Conservation (phyloP, 2,888 invertebrate genomes). For the Drosophila picticornis region DNA sequence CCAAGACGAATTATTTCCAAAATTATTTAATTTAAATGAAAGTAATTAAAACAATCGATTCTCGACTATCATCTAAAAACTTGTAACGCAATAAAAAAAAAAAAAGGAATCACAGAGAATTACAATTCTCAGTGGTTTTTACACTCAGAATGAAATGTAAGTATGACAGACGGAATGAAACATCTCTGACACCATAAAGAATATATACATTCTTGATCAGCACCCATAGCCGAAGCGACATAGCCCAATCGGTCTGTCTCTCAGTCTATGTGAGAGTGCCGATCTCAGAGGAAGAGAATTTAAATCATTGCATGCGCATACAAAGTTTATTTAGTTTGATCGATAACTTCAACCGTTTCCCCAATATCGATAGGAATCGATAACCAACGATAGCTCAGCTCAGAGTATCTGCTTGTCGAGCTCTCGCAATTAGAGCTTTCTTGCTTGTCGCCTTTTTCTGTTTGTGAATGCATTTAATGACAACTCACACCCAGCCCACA, state of each 20-base stretch:
- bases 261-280: neutral
- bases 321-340: neutral
- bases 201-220: neutral
- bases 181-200: neutral
- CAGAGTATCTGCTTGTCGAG: neutral
- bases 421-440: neutral
- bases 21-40: neutral
- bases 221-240: neutral
- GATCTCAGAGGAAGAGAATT: neutral
- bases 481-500: conserved; percentile 7
- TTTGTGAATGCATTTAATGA: conserved; percentile 66
- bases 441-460: neutral
- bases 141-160: no score
- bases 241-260: neutral
- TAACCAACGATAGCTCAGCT: neutral
- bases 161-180: neutral
- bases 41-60: neutral
- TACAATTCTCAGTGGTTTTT: no score
- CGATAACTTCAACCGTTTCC: neutral
- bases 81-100: neutral
- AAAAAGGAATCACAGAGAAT: no score
- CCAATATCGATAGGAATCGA: neutral
- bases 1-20: no score
- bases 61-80: neutral
- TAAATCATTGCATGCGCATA: neutral